Evolutionary conservation across 2,113 vertebrate genomes (phyloP), one percentile per base, ranked within the genome.

Genomic region (Nestor notabilis): DNA sequence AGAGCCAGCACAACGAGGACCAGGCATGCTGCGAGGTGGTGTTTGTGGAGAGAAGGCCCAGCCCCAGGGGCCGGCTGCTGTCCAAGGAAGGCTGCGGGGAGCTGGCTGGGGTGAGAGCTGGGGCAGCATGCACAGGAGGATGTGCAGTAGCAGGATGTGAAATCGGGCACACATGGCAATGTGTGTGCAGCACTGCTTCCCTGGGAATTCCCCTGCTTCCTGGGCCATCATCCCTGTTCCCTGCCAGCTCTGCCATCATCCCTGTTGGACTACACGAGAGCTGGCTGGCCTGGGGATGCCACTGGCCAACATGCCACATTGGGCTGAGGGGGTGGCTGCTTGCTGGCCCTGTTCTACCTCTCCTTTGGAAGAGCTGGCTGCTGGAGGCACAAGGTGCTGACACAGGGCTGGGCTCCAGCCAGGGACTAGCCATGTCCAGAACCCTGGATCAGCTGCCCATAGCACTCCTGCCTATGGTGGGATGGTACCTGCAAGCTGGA

Each of bases 1-100:
- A 99, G 98, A 99, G 99, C 97, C 99, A 99, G 97, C 98, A 99
- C 97, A 99, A 99, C 5, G 99, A 99, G 95, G 99, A 99, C 97
- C 99, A 99, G 98, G 99, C 99, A 0, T 99, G 99, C 28, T 99
- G 99, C 31, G 99, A 99, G 94, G 98, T 99, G 91, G 97, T 99
- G 91, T 98, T 98, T 53, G 98, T 99, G 97, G 99, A 98, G 97
- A 98, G 98, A 91, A 93, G 94, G 52, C 50, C 69, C 49, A 77
- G 75, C 77, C 74, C n/a, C 2, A 80, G 93, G 74, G 77, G 19
- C 23, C 56, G 24, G 5, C 69, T 7, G 31, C 68, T 14, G 0
- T n/a, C 90, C 68, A 44, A 83, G 65, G 95, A 94, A 58, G 44
- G 69, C 24, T 3, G 13, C 5, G 7, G 31, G 61, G 96, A 97